Percentiles rank a stretch among this genome's conserved stretches.
Conservation (phyloP, 2,797 vertebrate species). For the Acanthurus leucopareius region DNA sequence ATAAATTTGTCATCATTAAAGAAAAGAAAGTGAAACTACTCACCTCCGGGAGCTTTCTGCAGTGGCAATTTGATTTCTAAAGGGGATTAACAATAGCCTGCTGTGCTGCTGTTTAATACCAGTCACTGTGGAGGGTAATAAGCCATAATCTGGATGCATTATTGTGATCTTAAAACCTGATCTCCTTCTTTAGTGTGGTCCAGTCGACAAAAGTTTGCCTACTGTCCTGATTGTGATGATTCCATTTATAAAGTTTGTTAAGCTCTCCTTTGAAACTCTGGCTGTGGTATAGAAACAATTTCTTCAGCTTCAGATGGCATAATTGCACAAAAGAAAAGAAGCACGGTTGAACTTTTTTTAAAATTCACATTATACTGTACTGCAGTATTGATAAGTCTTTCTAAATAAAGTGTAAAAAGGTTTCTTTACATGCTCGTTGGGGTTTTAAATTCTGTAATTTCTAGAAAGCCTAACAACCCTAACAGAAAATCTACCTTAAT, state of each 20-base stretch:
- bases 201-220: conserved; percentile 13
- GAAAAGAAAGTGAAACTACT: conserved; percentile 27
- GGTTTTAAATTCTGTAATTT: background rate
- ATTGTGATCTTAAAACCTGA: conserved; percentile 36
- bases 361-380: background rate
- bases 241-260: conserved; percentile 17
- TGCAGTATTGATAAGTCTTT: background rate
- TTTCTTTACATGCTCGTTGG: background rate
- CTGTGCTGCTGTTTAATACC: conserved; percentile 11
- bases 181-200: conserved; percentile 33
- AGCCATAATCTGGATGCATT: conserved; percentile 35
- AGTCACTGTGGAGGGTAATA: conserved; percentile 7
- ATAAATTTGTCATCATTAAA: conserved; percentile 36
- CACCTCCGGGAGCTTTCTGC: conserved; percentile 33
- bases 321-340: background rate
- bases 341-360: background rate
- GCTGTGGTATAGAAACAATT: background rate
- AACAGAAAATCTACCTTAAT: background rate
- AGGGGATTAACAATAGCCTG: conserved; percentile 18
- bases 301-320: background rate
- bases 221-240: conserved; percentile 19
- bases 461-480: background rate
- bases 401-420: background rate
- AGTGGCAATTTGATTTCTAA: conserved; percentile 21
- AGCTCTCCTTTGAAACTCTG: background rate